A percentile compares a stretch with the other conserved stretches of the same genome.
Conservation (phyloP, 2,888 invertebrate species). For the Eugnorisma glareosa region DNA sequence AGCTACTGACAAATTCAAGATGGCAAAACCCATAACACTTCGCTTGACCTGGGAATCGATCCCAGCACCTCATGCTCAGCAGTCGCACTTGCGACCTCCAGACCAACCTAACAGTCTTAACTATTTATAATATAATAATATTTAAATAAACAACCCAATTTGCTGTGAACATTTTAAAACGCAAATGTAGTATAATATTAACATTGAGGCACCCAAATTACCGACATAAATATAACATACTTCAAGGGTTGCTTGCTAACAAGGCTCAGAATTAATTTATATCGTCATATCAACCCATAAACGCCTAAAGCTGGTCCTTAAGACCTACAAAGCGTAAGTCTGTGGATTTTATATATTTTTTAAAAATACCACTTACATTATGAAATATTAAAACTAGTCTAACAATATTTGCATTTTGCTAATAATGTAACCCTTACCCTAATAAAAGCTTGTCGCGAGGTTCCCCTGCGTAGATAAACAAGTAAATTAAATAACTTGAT, state of each 20-base stretch:
- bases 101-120: neutral
- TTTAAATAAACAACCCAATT: neutral
- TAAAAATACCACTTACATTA: too few species aligned
- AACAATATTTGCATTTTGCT: too few species aligned
- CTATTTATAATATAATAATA: neutral
- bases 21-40: neutral
- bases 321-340: neutral
- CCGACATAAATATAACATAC: constrained; percentile 8
- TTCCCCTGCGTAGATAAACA: too few species aligned
- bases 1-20: neutral
- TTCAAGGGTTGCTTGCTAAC: constrained; percentile 9
- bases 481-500: too few species aligned
- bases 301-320: constrained; percentile 3
- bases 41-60: neutral
- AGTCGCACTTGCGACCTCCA: neutral
- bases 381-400: too few species aligned
- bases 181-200: constrained; percentile 10
- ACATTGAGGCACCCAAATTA: neutral
- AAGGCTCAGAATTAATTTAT: constrained; percentile 33
- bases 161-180: neutral
- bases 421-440: too few species aligned
- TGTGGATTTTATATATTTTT: neutral
- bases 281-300: constrained; percentile 35
- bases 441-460: too few species aligned
- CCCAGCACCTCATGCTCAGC: neutral